These are phyloP conservation scores for Homalodisca vitripennis DNA, from an alignment of 1,140 invertebrate species.

Conservation along the genomic window DNA sequence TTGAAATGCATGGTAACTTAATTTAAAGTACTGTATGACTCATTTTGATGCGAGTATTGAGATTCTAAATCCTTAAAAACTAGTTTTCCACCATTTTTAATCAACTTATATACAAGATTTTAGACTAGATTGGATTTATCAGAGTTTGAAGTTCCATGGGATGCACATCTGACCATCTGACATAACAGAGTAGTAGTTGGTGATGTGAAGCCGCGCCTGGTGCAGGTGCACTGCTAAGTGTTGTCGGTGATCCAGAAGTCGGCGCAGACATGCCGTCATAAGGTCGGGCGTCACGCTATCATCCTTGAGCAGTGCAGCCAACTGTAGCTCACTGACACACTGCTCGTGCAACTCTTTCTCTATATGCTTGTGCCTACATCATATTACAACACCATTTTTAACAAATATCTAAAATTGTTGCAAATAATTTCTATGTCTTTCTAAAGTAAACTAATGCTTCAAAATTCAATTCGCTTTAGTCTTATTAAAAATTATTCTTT, in stretches of 20 bases:
- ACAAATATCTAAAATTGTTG: constrained; percentile 20
- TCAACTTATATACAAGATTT: no score
- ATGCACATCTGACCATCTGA: constrained; percentile 88
- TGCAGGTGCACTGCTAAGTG: constrained; percentile 47
- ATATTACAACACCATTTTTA: constrained; percentile 37
- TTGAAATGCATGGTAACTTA: no score
- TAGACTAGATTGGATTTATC: no score
- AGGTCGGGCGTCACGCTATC: constrained; percentile 85
- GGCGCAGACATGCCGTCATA: constrained; percentile 82
- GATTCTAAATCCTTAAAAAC: no score
- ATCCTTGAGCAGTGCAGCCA: constrained; percentile 77
- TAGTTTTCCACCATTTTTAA: no score
- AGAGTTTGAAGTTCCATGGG: constrained; percentile 88
- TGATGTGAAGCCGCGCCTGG: constrained; percentile 71
- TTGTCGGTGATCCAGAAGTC: constrained; percentile 59
- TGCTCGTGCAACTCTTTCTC: constrained; percentile 67
- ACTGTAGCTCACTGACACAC: constrained; percentile 63
- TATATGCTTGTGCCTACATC: constrained; percentile 67
- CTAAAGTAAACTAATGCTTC: no score
- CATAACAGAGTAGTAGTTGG: constrained; percentile 89
- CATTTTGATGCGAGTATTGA: no score
- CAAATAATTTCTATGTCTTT: no score
- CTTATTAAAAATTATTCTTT: no score
- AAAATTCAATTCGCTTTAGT: no score
- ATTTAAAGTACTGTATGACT: no score